Conservation (phyloP, 2,888 invertebrate genomes). For the Melieria crassipennis region DNA sequence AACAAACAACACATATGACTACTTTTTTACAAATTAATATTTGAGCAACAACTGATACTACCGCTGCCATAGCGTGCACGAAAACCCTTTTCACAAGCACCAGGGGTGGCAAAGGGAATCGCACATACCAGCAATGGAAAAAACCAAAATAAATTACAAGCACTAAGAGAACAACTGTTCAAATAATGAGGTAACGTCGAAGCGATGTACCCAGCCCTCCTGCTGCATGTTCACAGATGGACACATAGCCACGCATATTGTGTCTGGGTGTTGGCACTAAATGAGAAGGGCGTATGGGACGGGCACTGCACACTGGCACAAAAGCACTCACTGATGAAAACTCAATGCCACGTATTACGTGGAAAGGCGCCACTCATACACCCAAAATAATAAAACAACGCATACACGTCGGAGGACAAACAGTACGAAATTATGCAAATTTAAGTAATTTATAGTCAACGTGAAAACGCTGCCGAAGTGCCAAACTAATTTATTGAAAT, state of each 20-base stretch:
- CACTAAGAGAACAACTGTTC: constrained; percentile 64
- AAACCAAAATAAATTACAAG: constrained; percentile 62
- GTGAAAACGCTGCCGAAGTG: constrained; percentile 21
- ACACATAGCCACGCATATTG: no score
- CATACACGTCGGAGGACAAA: constrained; percentile 20
- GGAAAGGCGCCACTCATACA: not conserved
- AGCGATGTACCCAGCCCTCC: constrained; percentile 12
- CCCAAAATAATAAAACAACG: not conserved
- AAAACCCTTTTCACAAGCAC: constrained; percentile 27
- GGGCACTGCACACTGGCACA: not conserved
- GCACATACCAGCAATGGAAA: constrained; percentile 25
- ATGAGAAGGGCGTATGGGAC: constrained; percentile 26
- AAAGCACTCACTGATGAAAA: not conserved
- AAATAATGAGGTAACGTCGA: constrained; percentile 60
- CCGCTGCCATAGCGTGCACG: constrained; percentile 27
- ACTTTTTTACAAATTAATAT: constrained; percentile 41
- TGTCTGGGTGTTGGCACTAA: constrained; percentile 20
- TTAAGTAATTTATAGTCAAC: constrained; percentile 38
- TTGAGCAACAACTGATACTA: constrained; percentile 25
- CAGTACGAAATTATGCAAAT: constrained; percentile 56
- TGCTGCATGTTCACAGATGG: constrained; percentile 5
- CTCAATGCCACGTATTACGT: not conserved
- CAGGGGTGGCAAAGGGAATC: constrained; percentile 38
- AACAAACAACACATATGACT: constrained; percentile 54
- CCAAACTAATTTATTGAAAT: constrained; percentile 29